Percentiles rank a stretch among this genome's conserved stretches.
Conservation (phyloP, 2,113 vertebrate species). For the Cricetomys ansorgei region DNA sequence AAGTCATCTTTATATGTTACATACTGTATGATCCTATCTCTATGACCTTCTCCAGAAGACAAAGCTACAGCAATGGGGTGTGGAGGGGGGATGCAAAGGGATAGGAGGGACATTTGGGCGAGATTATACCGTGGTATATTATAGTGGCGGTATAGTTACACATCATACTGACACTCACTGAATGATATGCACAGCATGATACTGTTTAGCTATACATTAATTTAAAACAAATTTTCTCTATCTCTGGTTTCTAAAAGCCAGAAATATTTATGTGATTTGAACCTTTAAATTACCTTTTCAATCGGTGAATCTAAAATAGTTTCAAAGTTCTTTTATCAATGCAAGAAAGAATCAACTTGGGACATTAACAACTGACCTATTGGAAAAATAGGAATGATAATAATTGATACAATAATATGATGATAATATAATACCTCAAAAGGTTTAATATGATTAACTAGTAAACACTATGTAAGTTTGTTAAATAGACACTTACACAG, state of each 20-base stretch:
- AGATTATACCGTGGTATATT: not conserved
- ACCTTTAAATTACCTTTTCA: constrained; percentile 4
- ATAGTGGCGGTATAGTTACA: not conserved
- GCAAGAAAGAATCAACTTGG: constrained; percentile 14
- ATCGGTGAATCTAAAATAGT: constrained; percentile 26
- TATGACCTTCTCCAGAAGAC: not conserved
- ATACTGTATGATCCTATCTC: not conserved
- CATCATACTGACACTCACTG: not conserved
- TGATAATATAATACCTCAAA: not conserved
- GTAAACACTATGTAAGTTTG: not conserved
- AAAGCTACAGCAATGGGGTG: not conserved
- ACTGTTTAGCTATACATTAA: not conserved
- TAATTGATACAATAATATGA: not conserved
- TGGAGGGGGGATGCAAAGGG: not conserved
- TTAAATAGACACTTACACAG: not conserved
- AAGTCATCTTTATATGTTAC: not conserved
- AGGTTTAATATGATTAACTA: not conserved
- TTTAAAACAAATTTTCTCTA: not conserved
- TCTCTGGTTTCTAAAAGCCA: constrained; percentile 44
- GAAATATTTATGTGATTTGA: constrained; percentile 4
- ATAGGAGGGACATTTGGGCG: not conserved
- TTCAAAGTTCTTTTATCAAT: not conserved
- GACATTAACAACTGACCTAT: constrained; percentile 1
- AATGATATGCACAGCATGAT: not conserved
- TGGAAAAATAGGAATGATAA: not conserved